These are phyloP conservation scores for Taphrorychus bicolor DNA, from an alignment of 2,888 invertebrate species.

Conservation along the genomic window DNA sequence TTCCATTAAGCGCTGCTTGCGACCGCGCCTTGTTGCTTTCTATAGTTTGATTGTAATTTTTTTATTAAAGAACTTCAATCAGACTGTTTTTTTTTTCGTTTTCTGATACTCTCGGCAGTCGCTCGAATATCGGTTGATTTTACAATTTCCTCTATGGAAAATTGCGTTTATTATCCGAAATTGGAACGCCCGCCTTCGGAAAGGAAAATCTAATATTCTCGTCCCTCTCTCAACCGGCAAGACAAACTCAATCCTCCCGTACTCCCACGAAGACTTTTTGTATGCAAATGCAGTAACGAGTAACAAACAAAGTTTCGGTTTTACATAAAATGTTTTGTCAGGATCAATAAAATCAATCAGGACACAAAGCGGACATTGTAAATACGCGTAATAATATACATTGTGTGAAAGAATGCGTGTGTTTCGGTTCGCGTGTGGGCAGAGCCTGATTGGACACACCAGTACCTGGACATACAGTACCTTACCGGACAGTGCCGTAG, in stretches of 20 bases:
- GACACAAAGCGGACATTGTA: constrained; percentile 38
- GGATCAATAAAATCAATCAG: constrained; percentile 42
- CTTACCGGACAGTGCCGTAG: constrained; percentile 19
- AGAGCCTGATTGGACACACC: constrained; percentile 35
- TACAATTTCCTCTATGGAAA: background rate
- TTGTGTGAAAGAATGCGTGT: constrained; percentile 41
- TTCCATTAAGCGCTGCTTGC: background rate
- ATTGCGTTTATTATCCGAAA: background rate
- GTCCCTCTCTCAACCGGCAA: background rate
- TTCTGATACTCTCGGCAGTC: background rate
- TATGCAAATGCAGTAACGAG: constrained; percentile 36
- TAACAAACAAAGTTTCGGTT: constrained; percentile 36
- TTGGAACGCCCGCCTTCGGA: background rate
- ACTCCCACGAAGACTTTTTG: constrained; percentile 24
- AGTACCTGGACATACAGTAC: constrained; percentile 1
- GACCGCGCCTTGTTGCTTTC: background rate
- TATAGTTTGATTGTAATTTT: background rate
- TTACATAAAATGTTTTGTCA: constrained; percentile 42
- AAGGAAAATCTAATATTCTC: constrained; percentile 2
- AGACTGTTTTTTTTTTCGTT: background rate
- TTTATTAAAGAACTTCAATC: background rate
- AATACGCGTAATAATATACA: constrained; percentile 39
- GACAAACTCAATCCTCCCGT: background rate
- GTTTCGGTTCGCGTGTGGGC: constrained; percentile 31
- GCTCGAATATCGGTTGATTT: background rate